Evolutionary conservation across 1,140 invertebrate genomes (phyloP).

Genomic region (Eufriesea mexicana): DNA sequence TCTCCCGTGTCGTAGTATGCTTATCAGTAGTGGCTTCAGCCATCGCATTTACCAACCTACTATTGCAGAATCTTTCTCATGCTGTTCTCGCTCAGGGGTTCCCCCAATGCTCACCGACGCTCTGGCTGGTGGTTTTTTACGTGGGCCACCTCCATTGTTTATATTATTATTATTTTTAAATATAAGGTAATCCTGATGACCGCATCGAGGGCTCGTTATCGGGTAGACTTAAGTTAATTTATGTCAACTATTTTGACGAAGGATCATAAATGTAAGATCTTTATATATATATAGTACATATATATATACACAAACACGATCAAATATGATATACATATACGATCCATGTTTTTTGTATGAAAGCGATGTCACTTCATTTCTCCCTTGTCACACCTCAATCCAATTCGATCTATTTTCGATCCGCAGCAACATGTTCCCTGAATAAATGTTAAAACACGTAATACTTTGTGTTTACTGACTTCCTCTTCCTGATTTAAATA

Average conservation of each 20-base stretch:
- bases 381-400: not conserved
- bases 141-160: too few species aligned
- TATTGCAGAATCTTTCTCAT: too few species aligned
- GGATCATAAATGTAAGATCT: conserved; percentile 64
- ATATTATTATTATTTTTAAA: conserved; percentile 27
- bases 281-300: conserved; percentile 70
- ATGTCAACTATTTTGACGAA: conserved; percentile 57
- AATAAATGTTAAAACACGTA: conserved; percentile 23
- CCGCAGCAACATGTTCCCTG: conserved; percentile 2
- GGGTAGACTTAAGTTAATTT: conserved; percentile 68
- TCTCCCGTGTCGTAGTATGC: too few species aligned
- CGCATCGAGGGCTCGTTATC: conserved; percentile 56
- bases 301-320: conserved; percentile 55
- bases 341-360: conserved; percentile 71
- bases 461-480: not conserved
- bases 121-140: too few species aligned
- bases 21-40: too few species aligned
- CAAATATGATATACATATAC: conserved; percentile 63
- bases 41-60: too few species aligned
- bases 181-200: conserved; percentile 35
- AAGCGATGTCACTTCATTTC: conserved; percentile 3
- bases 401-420: conserved; percentile 3
- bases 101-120: too few species aligned
- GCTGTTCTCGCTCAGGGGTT: too few species aligned
- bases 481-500: not conserved